These are phyloP conservation scores for Drosophila ficusphila DNA, from an alignment of 1,140 invertebrate genomes.

Conservation along the genomic window DNA sequence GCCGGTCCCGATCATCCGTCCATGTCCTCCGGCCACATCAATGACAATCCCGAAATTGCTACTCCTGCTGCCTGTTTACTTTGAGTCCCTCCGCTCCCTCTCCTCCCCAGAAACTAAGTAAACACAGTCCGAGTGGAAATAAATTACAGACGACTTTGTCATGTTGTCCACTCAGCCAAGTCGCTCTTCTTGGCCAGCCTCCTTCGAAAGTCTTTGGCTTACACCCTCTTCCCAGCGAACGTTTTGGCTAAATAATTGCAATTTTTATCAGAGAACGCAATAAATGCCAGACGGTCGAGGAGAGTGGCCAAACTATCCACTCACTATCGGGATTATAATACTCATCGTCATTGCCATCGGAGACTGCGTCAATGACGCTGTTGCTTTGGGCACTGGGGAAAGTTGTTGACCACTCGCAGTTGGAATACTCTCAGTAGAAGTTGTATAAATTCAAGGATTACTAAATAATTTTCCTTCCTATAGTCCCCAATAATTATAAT, in stretches of 20 bases:
- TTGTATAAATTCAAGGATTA: no score
- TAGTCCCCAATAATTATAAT: no score
- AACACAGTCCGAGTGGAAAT: conserved; percentile 63
- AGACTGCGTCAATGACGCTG: conserved; percentile 49
- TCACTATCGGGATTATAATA: conserved; percentile 63
- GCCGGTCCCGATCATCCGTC: conserved; percentile 11
- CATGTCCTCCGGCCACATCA: conserved; percentile 57
- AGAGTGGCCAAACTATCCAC: conserved; percentile 43
- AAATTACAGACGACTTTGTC: conserved; percentile 80
- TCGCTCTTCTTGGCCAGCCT: conserved; percentile 20
- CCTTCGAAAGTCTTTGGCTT: conserved; percentile 1
- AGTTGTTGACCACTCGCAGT: conserved; percentile 25
- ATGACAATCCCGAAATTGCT: conserved; percentile 69
- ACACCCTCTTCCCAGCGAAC: conserved; percentile 25
- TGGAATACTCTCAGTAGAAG: not conserved
- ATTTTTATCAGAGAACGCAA: conserved; percentile 75
- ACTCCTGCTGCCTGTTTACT: conserved; percentile 53
- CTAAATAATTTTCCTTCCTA: no score
- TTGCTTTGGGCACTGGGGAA: conserved; percentile 29
- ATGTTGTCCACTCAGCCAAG: conserved; percentile 60
- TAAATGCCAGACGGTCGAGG: conserved; percentile 58
- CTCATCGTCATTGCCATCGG: conserved; percentile 62
- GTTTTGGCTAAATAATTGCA: conserved; percentile 79
- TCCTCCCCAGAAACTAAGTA: conserved; percentile 41
- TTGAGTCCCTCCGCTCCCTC: not conserved